Base-by-base conservation (phyloP, 2,113 vertebrate species). In the Tor tambroides region DNA sequence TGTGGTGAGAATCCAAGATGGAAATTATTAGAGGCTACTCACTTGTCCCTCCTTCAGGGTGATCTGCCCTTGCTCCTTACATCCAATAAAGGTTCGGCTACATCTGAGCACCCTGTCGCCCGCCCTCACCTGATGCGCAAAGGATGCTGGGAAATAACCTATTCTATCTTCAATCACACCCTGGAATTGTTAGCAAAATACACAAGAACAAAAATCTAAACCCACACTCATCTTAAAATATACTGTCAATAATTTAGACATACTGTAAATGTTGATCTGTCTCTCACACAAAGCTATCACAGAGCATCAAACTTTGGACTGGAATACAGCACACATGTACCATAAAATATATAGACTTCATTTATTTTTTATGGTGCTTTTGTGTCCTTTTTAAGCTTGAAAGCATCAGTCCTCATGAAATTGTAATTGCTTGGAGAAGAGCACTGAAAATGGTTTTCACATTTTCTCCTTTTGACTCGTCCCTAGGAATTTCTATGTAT, bases 21-120 rank as follows among this genome's bases (percentile, higher is more conserved):
- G 15, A 80, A 63, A 80, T 41, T 0, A 59, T 38, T 15, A 12
- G 15, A 75, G 38, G 7, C 8, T 83, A 69, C 83, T 83, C 77
- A 99, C 98, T 96, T 99, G 98, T 83, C 97, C 98, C 90, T 99
- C 97, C 89, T 99, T 99, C 89, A 99, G 92, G 3, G 96, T 98
- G 93, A 98, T 97, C 92, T 99, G 97, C 30, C 97, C 97, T 92
- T 98, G 97, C 76, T 99, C 97, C 90, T 97, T 98, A 92, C 96
- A 97, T 86, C 98, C 98, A 6, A 95, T 96, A 93, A 98, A 99
- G 0, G 97, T 97, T 91, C 96, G 95, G 88, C 94, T 93, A 89
- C 98, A 99, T 87, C 95, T 95, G 92, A 97, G 98, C 90, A 99
- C 95, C 88, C 94, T 96, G 90, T 98, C 97, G 5, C 95, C 96